Percentiles rank a stretch among this genome's conserved stretches.
phyloP scores from a whole-genome alignment of 2,797 vertebrate species.

The Odontamblyopus lacepedii region DNA sequence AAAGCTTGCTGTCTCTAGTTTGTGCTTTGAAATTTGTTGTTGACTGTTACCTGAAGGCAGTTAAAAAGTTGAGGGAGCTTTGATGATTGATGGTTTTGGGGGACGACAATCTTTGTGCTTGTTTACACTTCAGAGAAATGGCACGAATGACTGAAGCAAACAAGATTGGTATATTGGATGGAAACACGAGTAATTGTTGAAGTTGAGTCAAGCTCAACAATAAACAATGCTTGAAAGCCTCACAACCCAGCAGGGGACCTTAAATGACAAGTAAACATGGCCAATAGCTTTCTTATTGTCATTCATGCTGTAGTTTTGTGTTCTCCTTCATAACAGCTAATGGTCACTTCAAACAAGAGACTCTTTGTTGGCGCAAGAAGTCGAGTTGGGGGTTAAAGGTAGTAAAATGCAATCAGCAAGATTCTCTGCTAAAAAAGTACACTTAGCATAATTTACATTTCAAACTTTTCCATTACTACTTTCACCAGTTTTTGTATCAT shows the following conservation, averaged over 20 bases:
- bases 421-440: slow-evolving; percentile 11
- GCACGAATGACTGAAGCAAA: slow-evolving; percentile 2
- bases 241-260: not conserved
- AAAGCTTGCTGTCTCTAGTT: not conserved
- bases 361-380: not conserved
- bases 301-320: slow-evolving; percentile 3
- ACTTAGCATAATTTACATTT: not conserved
- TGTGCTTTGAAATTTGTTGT: not conserved
- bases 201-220: slow-evolving; percentile 10
- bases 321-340: not conserved
- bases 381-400: not conserved
- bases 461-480: slow-evolving; percentile 14
- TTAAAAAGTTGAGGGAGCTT: slow-evolving; percentile 9
- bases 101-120: slow-evolving; percentile 11
- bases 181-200: not conserved
- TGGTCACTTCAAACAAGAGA: slow-evolving; percentile 15
- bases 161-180: slow-evolving; percentile 4
- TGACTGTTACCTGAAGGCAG: slow-evolving; percentile 14
- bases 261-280: slow-evolving; percentile 3
- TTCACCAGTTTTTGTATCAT: not conserved
- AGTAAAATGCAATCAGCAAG: slow-evolving; percentile 12
- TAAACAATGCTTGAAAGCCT: not conserved
- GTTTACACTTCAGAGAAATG: slow-evolving; percentile 12
- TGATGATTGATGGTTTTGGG: slow-evolving; percentile 20
- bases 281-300: not conserved